Conservation (phyloP, 1,140 invertebrate genomes). For the Bombus waltoni region DNA sequence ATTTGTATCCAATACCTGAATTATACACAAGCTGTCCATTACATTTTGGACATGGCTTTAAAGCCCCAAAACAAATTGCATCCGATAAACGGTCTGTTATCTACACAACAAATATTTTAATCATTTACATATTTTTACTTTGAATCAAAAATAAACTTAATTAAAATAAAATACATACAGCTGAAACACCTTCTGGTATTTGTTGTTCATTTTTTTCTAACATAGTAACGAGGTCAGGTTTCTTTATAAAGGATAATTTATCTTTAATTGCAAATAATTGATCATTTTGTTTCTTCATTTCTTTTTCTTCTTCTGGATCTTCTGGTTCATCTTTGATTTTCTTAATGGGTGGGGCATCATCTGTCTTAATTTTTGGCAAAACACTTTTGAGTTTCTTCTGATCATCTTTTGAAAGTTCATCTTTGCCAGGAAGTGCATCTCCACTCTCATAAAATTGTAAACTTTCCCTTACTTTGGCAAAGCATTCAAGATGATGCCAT, state of each 20-base stretch:
- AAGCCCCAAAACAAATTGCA: constrained; percentile 93
- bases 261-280: constrained; percentile 89
- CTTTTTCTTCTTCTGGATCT: constrained; percentile 83
- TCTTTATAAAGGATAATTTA: constrained; percentile 77
- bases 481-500: constrained; percentile 98
- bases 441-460: constrained; percentile 90
- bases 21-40: constrained; percentile 89
- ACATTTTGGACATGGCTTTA: constrained; percentile 92
- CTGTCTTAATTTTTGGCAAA: constrained; percentile 87
- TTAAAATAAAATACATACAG: constrained; percentile 81
- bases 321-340: constrained; percentile 87
- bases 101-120: constrained; percentile 77
- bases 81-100: constrained; percentile 92
- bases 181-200: constrained; percentile 84
- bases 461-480: constrained; percentile 89
- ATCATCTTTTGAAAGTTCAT: constrained; percentile 89
- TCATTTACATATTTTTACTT: neutral
- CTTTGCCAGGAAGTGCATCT: constrained; percentile 89
- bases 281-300: constrained; percentile 90
- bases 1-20: constrained; percentile 89
- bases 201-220: constrained; percentile 78
- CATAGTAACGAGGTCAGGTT: constrained; percentile 85
- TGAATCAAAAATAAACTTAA: neutral
- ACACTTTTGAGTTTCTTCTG: constrained; percentile 87
- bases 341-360: constrained; percentile 85